Evolutionary conservation across 2,113 vertebrate genomes (phyloP).

Genomic region (Bambusicola thoracicus): DNA sequence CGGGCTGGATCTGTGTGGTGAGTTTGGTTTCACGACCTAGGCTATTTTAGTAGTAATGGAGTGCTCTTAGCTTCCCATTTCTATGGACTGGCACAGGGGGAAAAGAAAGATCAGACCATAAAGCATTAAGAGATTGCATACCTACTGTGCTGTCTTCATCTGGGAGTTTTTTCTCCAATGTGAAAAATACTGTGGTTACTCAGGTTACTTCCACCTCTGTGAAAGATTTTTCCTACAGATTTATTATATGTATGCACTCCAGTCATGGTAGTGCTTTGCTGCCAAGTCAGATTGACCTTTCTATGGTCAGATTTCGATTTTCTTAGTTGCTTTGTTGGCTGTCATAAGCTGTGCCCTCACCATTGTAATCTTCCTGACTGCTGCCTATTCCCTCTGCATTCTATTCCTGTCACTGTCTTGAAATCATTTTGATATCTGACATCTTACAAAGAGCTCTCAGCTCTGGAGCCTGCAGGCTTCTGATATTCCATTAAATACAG

Average conservation of each 20-base stretch:
- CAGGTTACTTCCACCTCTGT: background rate
- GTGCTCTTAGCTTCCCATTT: background rate
- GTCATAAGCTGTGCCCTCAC: background rate
- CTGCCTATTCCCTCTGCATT: background rate
- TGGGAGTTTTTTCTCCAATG: background rate
- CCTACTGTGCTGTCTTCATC: background rate
- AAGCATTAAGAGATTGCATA: background rate
- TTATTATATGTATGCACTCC: rapidly evolving
- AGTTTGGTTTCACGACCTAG: background rate
- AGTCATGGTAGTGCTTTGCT: background rate
- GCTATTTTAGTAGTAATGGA: background rate
- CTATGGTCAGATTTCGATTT: background rate
- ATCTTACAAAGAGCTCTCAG: background rate
- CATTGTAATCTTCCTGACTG: background rate
- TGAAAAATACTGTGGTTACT: background rate
- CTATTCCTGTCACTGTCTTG: background rate
- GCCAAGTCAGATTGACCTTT: background rate
- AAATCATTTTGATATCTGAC: background rate
- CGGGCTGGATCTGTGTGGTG: background rate
- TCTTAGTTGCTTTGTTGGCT: background rate
- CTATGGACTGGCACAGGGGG: background rate
- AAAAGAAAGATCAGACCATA: background rate
- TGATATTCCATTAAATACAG: constrained; percentile 1
- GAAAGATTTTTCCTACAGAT: background rate
- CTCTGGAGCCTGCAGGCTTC: background rate